Evolutionary conservation across 2,888 invertebrate species (phyloP), one percentile per base, ranked within the genome.

Genomic region (Agrotis segetum): DNA sequence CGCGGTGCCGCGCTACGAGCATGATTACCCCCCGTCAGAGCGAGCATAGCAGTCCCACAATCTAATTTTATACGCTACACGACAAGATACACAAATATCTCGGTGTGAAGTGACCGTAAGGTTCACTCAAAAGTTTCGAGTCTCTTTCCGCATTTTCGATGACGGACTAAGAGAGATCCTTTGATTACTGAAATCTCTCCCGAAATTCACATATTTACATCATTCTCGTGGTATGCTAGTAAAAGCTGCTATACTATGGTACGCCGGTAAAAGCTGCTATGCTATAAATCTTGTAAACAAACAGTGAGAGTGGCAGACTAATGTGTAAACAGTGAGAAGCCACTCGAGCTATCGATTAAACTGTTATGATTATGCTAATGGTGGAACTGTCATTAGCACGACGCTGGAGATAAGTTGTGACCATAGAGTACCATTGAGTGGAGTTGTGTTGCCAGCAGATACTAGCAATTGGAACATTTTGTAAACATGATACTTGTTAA

Each of bases 301-400:
- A 47, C 56, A 53, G 5, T 67, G 67, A 21, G 24, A 46, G 16
- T n/a, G 49, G 47, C 76, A 74, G 61, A 74, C 61, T 56, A n/a
- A 46, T 69, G 55, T 53, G 65, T 49, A 71, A 71, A 72, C 61
- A 62, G 21, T 9, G 55, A 60, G 50, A 71, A 64, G 9, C 71
- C 77, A 77, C 71, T 75, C 60, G 21, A 44, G 50, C 71, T 62
- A 76, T 77, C 66, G 72, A 77, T 76, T 76, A 72, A 53, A 72
- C 72, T 76, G 76, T 77, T 77, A 24, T 13, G 78, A 77, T 77
- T 24, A 71, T 71, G 66, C 44, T 77, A 78, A 76, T 78, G 78
- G 62, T 72, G 49, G 44, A 72, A 72, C 76, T 72, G 73, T 77
- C 76, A 67, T 77, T 67, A 62, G 62, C 76, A 77, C 56, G 17